Base-by-base conservation (phyloP, 2,888 invertebrate genomes). In the Spatulosminthurus flaviceps region DNA sequence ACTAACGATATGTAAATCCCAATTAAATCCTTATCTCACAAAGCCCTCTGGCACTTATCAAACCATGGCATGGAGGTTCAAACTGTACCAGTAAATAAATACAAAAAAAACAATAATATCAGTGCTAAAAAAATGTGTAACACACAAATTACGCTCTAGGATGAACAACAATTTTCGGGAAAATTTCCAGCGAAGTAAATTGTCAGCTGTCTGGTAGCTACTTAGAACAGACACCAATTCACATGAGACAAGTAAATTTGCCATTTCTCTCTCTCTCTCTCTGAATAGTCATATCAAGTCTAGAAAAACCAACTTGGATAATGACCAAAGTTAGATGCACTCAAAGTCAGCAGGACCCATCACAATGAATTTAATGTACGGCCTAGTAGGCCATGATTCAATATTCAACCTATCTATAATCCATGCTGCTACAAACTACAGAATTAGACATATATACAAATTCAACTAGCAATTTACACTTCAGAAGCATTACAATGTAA, bases 201-300 rank as follows among this genome's bases (percentile, higher is more conserved):
- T n/a, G n/a, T 51, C 51, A 51, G n/a, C 5, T 51, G 51, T 51
- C 51, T 51, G 7, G 51, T 51, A 51, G 51, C 51, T 51, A 51
- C 2, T 51, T n/a, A 51, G 51, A 2, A 51, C 19, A 19, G n/a
- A 13, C 51, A 51, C 51, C 16, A 51, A 51, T 51, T 5, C 1
- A 51, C 51, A 51, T 11, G 51, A 51, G 19, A 51, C 19, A 51
- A n/a, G 2, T 19, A 19, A 5, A 51, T n/a, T 51, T 16, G 1
- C 51, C 5, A 34, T 34, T 4, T 13, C 41, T 41, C 41, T 41
- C 41, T n/a, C n/a, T n/a, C 41, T 41, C 1, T 2, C 51, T 51
- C n/a, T 19, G 51, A 51, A 51, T 51, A 19, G 51, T 51, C 51
- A 51, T 51, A n/a, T 2, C 51, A 51, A 51, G 51, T 19, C 51